Conservation (phyloP, 2,113 vertebrate species). For the Naja naja region DNA sequence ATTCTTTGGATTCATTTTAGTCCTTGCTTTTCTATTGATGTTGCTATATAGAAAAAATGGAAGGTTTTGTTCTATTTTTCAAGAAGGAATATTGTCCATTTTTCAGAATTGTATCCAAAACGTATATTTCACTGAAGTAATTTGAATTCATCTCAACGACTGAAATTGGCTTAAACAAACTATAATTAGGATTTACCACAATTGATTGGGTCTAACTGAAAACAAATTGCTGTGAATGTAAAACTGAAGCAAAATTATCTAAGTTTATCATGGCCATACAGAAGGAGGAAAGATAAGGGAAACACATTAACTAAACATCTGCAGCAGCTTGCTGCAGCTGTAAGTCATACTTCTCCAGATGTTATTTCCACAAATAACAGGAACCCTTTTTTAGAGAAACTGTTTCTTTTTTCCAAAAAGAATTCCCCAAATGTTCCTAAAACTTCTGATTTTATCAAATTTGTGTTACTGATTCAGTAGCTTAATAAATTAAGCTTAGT, state of each 20-base stretch:
- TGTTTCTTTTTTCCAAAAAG: not conserved
- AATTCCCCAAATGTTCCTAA: not conserved
- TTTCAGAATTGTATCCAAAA: not conserved
- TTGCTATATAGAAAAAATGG: not conserved
- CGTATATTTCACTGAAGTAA: not conserved
- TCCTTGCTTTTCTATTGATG: not conserved
- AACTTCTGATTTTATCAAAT: not conserved
- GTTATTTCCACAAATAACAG: not conserved
- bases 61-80: not conserved
- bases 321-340: not conserved
- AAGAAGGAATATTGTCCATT: not conserved
- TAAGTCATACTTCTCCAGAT: not conserved
- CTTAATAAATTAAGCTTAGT: not conserved
- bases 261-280: not conserved
- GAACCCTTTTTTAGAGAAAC: not conserved
- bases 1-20: not conserved
- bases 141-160: not conserved
- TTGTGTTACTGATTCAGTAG: not conserved
- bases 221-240: not conserved
- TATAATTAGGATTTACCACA: not conserved
- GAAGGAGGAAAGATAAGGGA: not conserved
- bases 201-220: not conserved
- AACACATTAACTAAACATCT: not conserved
- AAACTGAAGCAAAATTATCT: not conserved
- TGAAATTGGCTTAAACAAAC: not conserved